A percentile compares a stretch with the other conserved stretches of the same genome.
Conservation (phyloP, 2,888 invertebrate genomes). For the Ctenicera cuprea region DNA sequence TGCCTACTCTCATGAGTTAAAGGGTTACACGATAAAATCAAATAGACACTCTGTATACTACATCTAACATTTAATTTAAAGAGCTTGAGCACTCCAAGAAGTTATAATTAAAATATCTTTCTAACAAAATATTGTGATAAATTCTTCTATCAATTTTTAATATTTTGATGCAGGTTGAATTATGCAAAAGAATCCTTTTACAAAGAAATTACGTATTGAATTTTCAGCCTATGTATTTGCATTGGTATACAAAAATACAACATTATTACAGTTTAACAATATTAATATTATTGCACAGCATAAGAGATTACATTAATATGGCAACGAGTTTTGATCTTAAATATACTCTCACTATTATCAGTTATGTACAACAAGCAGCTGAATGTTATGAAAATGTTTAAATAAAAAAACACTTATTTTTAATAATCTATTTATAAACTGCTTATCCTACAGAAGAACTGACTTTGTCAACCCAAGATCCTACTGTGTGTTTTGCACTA, state of each 20-base stretch:
- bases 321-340: background rate
- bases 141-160: no score
- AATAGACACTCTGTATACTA: no score
- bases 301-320: background rate
- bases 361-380: no score
- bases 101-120: no score
- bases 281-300: background rate
- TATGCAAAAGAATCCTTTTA: no score
- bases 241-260: slow-evolving; percentile 4
- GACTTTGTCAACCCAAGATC: slow-evolving; percentile 26
- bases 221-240: background rate
- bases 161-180: no score
- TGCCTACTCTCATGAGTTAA: no score
- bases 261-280: background rate
- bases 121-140: no score
- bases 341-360: background rate
- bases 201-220: no score
- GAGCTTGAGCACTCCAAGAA: no score
- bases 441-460: slow-evolving; percentile 21
- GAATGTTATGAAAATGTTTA: background rate
- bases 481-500: slow-evolving; percentile 55
- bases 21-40: no score
- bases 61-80: no score
- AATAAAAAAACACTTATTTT: background rate
- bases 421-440: background rate